Conservation (phyloP, 2,888 invertebrate genomes). For the Trichogramma evanescens region DNA sequence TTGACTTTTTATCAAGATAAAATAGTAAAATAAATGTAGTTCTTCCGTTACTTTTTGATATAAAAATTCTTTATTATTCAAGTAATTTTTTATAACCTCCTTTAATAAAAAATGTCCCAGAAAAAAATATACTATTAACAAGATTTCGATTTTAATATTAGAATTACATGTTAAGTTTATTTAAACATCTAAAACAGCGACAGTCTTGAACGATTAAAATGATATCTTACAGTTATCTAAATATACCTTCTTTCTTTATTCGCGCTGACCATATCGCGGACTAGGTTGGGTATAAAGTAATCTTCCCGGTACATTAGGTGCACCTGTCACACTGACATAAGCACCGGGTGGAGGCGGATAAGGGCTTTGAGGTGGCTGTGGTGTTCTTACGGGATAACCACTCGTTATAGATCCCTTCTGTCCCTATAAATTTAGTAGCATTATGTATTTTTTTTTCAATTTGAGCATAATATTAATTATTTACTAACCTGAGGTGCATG, state of each 20-base stretch:
- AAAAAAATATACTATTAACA: neutral
- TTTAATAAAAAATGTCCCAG: neutral
- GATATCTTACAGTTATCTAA: too few relatives aligned
- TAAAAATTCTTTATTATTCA: too few relatives aligned
- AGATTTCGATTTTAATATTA: neutral
- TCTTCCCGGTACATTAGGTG: conserved; percentile 36
- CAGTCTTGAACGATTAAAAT: too few relatives aligned
- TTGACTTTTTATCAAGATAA: too few relatives aligned
- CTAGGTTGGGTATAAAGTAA: conserved; percentile 41
- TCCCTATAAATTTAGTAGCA: conserved; percentile 46
- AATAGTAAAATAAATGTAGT: too few relatives aligned
- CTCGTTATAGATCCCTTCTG: conserved; percentile 50
- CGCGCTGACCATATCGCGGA: conserved; percentile 41
- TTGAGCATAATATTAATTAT: conserved; percentile 1
- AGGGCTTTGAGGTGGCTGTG: conserved; percentile 40
- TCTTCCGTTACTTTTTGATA: too few relatives aligned
- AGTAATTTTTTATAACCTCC: too few relatives aligned
- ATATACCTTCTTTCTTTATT: conserved; percentile 11
- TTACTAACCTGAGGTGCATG: conserved; percentile 50
- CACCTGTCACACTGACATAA: conserved; percentile 38
- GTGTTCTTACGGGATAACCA: conserved; percentile 69
- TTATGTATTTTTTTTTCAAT: neutral
- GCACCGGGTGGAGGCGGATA: conserved; percentile 36
- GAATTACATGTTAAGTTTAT: too few relatives aligned
- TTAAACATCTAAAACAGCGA: too few relatives aligned